Percentiles rank a stretch among this genome's conserved stretches.
Conservation (phyloP, 2,888 invertebrate species). For the Eumerus sabulonum region DNA sequence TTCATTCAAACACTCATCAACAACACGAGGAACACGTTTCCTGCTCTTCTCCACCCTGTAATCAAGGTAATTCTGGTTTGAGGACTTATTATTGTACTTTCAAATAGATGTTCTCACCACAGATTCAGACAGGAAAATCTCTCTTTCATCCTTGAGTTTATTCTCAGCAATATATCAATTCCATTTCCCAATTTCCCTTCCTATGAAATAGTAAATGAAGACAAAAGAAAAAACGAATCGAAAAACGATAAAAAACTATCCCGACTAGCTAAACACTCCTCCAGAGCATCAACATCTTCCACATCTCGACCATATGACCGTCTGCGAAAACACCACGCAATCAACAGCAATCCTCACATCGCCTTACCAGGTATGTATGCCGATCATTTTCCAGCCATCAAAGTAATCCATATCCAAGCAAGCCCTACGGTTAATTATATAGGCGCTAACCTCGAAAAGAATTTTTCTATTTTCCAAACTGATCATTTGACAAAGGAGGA, state of each 20-base stretch:
- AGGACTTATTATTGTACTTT: too few species aligned
- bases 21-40: too few species aligned
- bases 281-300: not conserved
- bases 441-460: slow-evolving; percentile 62
- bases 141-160: too few species aligned
- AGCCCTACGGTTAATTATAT: slow-evolving; percentile 56
- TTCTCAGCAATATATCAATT: too few species aligned
- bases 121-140: too few species aligned
- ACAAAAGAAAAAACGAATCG: not conserved
- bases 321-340: slow-evolving; percentile 2
- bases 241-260: not conserved
- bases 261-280: not conserved
- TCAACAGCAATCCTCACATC: slow-evolving; percentile 8
- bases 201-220: not conserved
- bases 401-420: not conserved
- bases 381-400: slow-evolving; percentile 14
- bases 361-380: too few species aligned
- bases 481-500: slow-evolving; percentile 67
- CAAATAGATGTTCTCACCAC: too few species aligned
- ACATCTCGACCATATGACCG: not conserved
- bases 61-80: too few species aligned
- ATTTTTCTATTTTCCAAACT: slow-evolving; percentile 63
- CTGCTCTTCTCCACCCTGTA: too few species aligned
- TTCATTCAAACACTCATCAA: too few species aligned
- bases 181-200: too few species aligned